These are phyloP conservation scores for Polydrusus cervinus DNA, from an alignment of 2,888 invertebrate genomes.

Conservation along the genomic window DNA sequence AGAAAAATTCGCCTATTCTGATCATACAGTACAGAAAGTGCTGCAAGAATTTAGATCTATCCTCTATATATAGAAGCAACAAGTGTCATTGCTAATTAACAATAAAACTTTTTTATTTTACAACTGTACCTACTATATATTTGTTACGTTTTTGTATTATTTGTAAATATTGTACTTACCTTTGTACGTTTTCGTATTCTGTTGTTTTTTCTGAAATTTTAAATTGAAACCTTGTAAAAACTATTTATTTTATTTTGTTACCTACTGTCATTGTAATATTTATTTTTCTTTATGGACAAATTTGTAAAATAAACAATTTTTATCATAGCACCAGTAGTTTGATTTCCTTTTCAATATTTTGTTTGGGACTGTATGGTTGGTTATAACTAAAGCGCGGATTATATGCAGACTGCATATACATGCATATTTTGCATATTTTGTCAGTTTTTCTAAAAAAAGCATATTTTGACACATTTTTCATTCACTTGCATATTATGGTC, in stretches of 20 bases:
- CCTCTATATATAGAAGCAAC: neutral
- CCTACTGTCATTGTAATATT: slow-evolving; percentile 32
- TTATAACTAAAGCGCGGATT: too few species aligned
- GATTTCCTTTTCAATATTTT: neutral
- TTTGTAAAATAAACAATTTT: slow-evolving; percentile 48
- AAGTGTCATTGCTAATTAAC: too few species aligned
- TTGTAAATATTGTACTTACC: slow-evolving; percentile 30
- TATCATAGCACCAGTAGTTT: slow-evolving; percentile 14
- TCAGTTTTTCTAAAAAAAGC: too few species aligned
- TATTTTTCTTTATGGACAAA: slow-evolving; percentile 31
- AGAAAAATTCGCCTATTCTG: neutral
- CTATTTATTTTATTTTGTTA: slow-evolving; percentile 50
- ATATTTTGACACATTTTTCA: too few species aligned
- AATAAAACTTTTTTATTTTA: too few species aligned
- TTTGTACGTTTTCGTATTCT: slow-evolving; percentile 29
- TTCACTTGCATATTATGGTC: too few species aligned
- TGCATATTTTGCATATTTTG: too few species aligned
- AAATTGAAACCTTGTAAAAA: slow-evolving; percentile 41
- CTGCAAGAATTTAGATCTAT: neutral
- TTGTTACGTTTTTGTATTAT: slow-evolving; percentile 26
- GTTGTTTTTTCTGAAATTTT: slow-evolving; percentile 34
- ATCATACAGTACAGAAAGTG: neutral
- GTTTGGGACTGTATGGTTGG: too few species aligned
- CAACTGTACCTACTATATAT: neutral
- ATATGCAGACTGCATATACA: too few species aligned